Evolutionary conservation across 2,113 vertebrate genomes (phyloP).

Genomic region (Candoia aspera): DNA sequence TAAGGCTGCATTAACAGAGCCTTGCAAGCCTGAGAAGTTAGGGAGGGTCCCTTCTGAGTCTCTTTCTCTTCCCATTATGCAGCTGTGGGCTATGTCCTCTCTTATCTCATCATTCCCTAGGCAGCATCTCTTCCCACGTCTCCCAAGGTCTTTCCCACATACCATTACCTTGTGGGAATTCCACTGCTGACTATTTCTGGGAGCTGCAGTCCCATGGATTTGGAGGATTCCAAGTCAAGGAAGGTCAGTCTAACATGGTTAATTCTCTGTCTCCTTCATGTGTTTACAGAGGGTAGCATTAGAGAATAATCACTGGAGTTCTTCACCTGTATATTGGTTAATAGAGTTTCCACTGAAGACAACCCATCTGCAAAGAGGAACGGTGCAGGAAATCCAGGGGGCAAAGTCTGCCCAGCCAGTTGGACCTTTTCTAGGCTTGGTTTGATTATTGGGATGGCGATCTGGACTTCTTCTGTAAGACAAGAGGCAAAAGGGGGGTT

Average conservation of each 20-base stretch:
- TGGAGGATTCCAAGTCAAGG: neutral
- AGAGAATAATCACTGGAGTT: neutral
- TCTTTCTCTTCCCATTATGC: no score
- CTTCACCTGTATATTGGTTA: constrained; percentile 97
- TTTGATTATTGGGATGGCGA: constrained; percentile 86
- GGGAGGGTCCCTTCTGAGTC: no score
- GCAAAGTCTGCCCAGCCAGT: constrained; percentile 80
- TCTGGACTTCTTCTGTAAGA: constrained; percentile 82
- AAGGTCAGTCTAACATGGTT: neutral
- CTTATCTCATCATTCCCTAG: no score
- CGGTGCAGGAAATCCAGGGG: constrained; percentile 87
- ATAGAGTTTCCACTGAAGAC: constrained; percentile 92
- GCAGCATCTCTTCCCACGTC: no score
- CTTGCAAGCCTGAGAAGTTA: no score
- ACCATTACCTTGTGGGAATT: neutral
- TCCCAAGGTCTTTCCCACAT: no score
- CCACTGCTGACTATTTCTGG: neutral
- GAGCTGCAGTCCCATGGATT: neutral
- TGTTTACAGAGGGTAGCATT: neutral
- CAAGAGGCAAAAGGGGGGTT: constrained; percentile 39
- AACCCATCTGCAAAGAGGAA: constrained; percentile 92
- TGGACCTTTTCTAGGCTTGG: constrained; percentile 85
- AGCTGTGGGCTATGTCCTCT: no score
- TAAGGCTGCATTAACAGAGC: no score
- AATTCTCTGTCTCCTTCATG: neutral